A percentile compares a stretch with the other conserved stretches of the same genome.
phyloP scores from a whole-genome alignment of 2,797 vertebrate species.

The Fratercula arctica region DNA sequence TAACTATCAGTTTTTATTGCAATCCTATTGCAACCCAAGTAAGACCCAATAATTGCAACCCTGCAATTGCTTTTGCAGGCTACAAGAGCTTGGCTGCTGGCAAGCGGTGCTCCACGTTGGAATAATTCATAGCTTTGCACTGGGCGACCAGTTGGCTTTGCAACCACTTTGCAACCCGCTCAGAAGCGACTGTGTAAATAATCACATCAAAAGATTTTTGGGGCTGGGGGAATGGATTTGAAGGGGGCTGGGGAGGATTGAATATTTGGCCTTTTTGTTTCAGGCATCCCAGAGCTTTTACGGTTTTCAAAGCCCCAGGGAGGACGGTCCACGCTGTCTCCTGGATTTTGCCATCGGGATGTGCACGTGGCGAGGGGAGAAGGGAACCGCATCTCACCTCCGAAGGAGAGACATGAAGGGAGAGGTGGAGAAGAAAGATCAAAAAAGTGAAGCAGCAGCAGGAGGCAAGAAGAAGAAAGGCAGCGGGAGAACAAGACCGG shows the following conservation, averaged over 20 bases:
- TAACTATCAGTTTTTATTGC: neutral
- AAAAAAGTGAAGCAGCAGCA: slow-evolving; percentile 22
- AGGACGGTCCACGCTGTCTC: neutral
- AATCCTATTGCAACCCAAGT: neutral
- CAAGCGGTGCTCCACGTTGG: neutral
- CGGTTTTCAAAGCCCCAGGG: neutral
- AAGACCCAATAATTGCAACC: neutral
- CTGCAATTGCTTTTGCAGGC: neutral
- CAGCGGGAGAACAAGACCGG: neutral
- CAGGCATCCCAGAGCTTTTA: neutral
- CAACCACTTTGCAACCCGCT: accelerated
- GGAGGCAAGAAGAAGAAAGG: slow-evolving; percentile 42
- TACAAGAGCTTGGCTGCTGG: neutral
- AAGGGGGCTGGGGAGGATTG: neutral
- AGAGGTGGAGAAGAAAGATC: slow-evolving; percentile 20
- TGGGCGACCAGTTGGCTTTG: neutral
- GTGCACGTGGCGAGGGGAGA: neutral
- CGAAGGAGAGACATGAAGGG: neutral
- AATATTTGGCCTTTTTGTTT: neutral
- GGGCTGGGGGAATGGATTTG: neutral
- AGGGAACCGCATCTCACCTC: neutral
- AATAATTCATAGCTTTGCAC: neutral
- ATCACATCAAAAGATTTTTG: neutral
- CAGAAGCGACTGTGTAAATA: neutral
- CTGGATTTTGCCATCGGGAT: neutral